Base-by-base conservation (phyloP, 2,888 invertebrate species). In the Drosophila ustulata region DNA sequence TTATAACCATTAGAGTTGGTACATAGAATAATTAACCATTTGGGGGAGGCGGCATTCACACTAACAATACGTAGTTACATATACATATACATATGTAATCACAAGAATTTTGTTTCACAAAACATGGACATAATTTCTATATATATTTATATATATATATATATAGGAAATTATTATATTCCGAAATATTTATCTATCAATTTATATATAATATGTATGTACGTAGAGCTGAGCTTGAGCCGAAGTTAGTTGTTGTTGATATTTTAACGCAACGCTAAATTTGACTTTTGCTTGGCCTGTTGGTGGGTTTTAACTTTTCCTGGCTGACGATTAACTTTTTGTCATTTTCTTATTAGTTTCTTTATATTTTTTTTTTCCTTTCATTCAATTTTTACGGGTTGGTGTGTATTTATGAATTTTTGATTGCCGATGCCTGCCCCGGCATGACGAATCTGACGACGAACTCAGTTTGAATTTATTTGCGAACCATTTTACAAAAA, bases 101-200 rank as follows among this genome's bases (percentile, higher is more conserved):
- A 83, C 83, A 83, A 82, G 61, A 88, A 83, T 83, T 83, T 83
- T 71, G 72, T 88, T 88, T 86, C 41, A 82, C 80, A 85, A 73
- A 81, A 84, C 66, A 76, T 80, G 71, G 74, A 85, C 74, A 71
- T 69, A 79, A 81, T 30, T 37, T 39, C 6, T 50, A 28, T 71
- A 50, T 78, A 32, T 30, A 39, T 39, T 8, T 50, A 11, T 37
- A 4, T 37, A n/a, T 37, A 37, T 9, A 34, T 37, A 37, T 37
- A 37, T 49, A 18, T 59, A 73, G 63, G 56, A 78, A 64, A 62
- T 68, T 11, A 46, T 62, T 58, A 47, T 23, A 58, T 67, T 58
- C 61, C 80, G 47, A 65, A 77, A 77, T 67, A 80, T 66, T 65
- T 66, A 82, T 73, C 53, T 64, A 47, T 55, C 43, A 64, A 75